phyloP scores from a whole-genome alignment of 2,113 vertebrate genomes.

The Phalacrocorax carbo region DNA sequence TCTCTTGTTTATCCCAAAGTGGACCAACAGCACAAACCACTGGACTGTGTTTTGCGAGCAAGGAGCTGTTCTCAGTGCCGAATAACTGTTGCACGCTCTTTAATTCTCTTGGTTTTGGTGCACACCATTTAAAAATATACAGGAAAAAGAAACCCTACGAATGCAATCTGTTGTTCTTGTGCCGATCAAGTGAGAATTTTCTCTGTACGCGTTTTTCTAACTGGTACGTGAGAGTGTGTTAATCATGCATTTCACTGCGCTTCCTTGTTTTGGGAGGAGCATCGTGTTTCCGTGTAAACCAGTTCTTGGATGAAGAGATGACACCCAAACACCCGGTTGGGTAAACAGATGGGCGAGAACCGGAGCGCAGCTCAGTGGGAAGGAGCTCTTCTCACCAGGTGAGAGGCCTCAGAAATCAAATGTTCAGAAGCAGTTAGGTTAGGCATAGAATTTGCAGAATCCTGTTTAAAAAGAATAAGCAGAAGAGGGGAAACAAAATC shows the following conservation, averaged over 20 bases:
- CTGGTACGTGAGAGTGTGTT: not conserved
- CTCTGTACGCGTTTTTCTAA: not conserved
- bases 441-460: slow-evolving; percentile 28
- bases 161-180: not conserved
- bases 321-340: not conserved
- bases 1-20: slow-evolving; percentile 54
- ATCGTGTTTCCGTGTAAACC: not conserved
- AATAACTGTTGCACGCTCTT: not conserved
- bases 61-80: slow-evolving; percentile 10
- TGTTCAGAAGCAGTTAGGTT: slow-evolving; percentile 15
- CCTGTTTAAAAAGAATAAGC: slow-evolving; percentile 15
- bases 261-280: not conserved
- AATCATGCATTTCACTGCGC: slow-evolving; percentile 26
- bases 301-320: slow-evolving; percentile 13
- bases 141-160: not conserved
- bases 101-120: slow-evolving; percentile 16
- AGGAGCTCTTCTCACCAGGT: slow-evolving; percentile 33
- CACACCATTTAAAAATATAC: not conserved
- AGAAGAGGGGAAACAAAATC: slow-evolving; percentile 39
- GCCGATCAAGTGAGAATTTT: not conserved
- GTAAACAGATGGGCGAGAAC: not conserved
- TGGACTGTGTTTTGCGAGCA: slow-evolving; percentile 48
- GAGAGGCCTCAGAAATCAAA: slow-evolving; percentile 43
- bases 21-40: slow-evolving; percentile 71
- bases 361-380: slow-evolving; percentile 21